Evolutionary conservation across 2,888 invertebrate species (phyloP).

Genomic region (Drosophila nigricruria): DNA sequence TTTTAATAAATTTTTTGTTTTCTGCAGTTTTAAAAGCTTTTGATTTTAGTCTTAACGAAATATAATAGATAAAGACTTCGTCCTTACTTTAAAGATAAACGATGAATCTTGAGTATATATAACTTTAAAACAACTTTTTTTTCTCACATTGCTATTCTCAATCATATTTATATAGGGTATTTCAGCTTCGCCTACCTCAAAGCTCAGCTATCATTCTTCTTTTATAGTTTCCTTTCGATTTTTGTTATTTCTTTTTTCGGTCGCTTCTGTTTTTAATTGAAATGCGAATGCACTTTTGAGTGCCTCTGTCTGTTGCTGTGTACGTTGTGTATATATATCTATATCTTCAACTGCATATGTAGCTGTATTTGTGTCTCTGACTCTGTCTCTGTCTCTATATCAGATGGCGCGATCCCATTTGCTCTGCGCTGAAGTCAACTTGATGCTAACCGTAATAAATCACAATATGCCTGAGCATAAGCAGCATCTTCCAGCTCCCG

Average conservation of each 20-base stretch:
- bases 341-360: slow-evolving; percentile 2
- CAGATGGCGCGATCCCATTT: slow-evolving; percentile 48
- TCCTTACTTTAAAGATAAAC: too few species aligned
- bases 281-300: slow-evolving; percentile 81
- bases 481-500: slow-evolving; percentile 19
- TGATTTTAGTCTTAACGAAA: too few species aligned
- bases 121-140: neutral
- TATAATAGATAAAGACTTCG: too few species aligned
- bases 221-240: slow-evolving; percentile 33
- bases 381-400: slow-evolving; percentile 12
- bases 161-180: slow-evolving; percentile 27
- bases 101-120: neutral
- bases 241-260: slow-evolving; percentile 42
- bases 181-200: neutral
- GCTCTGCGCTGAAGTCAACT: slow-evolving; percentile 36
- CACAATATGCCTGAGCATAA: slow-evolving; percentile 51
- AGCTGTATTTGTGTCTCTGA: slow-evolving; percentile 16
- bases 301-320: slow-evolving; percentile 27
- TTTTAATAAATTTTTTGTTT: too few species aligned
- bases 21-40: too few species aligned
- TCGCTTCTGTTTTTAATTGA: slow-evolving; percentile 75
- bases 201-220: slow-evolving; percentile 13
- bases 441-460: slow-evolving; percentile 53
- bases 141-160: too few species aligned
- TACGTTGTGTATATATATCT: slow-evolving; percentile 10